Evolutionary conservation across 2,113 vertebrate genomes (phyloP).

Genomic region (Leptobrachium leishanense): DNA sequence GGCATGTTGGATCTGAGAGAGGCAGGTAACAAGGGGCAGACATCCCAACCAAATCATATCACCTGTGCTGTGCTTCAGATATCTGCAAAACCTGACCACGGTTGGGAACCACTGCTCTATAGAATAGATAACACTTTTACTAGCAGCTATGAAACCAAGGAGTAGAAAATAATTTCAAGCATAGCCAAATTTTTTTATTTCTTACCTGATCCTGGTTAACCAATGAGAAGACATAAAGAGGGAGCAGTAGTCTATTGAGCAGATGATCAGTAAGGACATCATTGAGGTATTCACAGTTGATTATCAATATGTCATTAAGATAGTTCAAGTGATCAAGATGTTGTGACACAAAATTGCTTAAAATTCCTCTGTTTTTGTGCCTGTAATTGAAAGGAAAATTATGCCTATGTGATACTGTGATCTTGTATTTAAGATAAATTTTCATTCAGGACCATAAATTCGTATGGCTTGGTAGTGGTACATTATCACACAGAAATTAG

Average conservation of each 20-base stretch:
- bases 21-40: too few relatives aligned
- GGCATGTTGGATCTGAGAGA: too few relatives aligned
- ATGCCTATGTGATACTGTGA: too few relatives aligned
- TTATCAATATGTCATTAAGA: slow-evolving; percentile 97
- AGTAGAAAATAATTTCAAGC: background rate
- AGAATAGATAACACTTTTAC: too few relatives aligned
- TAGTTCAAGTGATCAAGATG: slow-evolving; percentile 98
- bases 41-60: too few relatives aligned
- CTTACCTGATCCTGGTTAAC: slow-evolving; percentile 83
- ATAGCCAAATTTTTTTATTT: background rate
- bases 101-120: too few relatives aligned
- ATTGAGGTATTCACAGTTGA: slow-evolving; percentile 98
- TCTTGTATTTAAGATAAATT: background rate
- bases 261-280: slow-evolving; percentile 95
- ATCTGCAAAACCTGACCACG: too few relatives aligned
- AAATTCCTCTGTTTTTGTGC: slow-evolving; percentile 90
- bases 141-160: too few relatives aligned
- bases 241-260: slow-evolving; percentile 94
- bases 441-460: too few relatives aligned
- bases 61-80: too few relatives aligned
- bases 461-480: too few relatives aligned
- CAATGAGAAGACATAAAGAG: slow-evolving; percentile 92
- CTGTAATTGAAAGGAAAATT: slow-evolving; percentile 61
- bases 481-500: too few relatives aligned
- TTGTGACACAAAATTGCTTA: slow-evolving; percentile 95